These are phyloP conservation scores for Antitype chi DNA, from an alignment of 2,888 invertebrate genomes.

Conservation along the genomic window DNA sequence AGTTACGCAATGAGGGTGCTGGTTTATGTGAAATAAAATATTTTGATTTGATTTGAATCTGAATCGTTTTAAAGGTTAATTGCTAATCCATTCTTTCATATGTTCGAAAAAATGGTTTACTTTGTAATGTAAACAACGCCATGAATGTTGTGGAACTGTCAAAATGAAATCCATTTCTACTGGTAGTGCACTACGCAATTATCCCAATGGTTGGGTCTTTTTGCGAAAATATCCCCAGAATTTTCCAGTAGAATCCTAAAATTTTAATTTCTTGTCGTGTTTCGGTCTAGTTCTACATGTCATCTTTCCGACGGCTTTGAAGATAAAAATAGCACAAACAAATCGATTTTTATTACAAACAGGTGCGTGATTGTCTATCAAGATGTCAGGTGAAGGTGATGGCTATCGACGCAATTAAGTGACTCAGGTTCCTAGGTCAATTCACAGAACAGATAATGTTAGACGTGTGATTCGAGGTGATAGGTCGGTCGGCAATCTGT, in stretches of 20 bases:
- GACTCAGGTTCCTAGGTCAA: not conserved
- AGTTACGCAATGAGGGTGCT: too few relatives aligned
- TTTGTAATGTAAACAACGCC: too few relatives aligned
- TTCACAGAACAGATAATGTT: slow-evolving; percentile 2
- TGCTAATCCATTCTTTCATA: too few relatives aligned
- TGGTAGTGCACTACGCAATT: too few relatives aligned
- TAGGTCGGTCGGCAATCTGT: not conserved
- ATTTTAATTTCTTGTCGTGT: not conserved
- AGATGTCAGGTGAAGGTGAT: slow-evolving; percentile 5
- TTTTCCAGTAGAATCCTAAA: not conserved
- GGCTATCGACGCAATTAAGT: not conserved
- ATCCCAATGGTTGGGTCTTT: too few relatives aligned
- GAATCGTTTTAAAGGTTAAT: too few relatives aligned
- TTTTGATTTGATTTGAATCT: too few relatives aligned
- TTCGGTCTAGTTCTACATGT: not conserved
- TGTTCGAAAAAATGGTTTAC: too few relatives aligned
- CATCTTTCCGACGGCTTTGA: not conserved
- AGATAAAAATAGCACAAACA: slow-evolving; percentile 9
- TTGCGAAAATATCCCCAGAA: not conserved
- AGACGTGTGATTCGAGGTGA: not conserved
- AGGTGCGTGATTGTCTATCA: slow-evolving; percentile 1
- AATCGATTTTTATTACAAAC: slow-evolving; percentile 13
- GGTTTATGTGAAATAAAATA: too few relatives aligned
- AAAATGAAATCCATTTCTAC: too few relatives aligned
- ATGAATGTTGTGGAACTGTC: too few relatives aligned